Conservation (phyloP, 2,113 vertebrate species). For the Beaufortia kweichowensis region DNA sequence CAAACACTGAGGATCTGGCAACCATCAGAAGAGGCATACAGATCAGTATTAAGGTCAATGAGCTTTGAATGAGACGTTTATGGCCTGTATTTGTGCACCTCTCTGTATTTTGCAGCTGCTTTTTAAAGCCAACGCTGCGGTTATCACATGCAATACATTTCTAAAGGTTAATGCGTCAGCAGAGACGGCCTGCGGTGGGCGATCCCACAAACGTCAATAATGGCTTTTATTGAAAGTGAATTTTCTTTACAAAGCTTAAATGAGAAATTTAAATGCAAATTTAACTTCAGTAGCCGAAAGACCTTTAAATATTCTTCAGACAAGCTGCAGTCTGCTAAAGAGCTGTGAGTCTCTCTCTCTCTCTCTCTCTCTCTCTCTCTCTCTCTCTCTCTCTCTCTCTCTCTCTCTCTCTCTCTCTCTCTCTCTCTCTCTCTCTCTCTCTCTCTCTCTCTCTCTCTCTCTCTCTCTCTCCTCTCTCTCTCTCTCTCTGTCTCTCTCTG, state of each 20-base stretch:
- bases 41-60: conserved; percentile 77
- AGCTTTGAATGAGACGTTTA: conserved; percentile 66
- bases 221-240: conserved; percentile 1
- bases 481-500: too few relatives aligned
- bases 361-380: too few relatives aligned
- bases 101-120: conserved; percentile 41
- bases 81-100: conserved; percentile 46
- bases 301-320: conserved; percentile 28
- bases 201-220: not conserved
- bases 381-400: too few relatives aligned
- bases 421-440: too few relatives aligned
- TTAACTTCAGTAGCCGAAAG: not conserved
- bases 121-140: not conserved
- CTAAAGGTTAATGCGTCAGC: not conserved
- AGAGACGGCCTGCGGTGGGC: not conserved
- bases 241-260: conserved; percentile 8
- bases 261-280: conserved; percentile 23
- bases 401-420: too few relatives aligned
- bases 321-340: not conserved
- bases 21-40: conserved; percentile 65
- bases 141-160: not conserved
- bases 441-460: too few relatives aligned
- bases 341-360: conserved; percentile 55
- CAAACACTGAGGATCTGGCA: conserved; percentile 62
- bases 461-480: too few relatives aligned